phyloP scores from a whole-genome alignment of 2,888 invertebrate genomes.

The Coelogynopora nodosa region DNA sequence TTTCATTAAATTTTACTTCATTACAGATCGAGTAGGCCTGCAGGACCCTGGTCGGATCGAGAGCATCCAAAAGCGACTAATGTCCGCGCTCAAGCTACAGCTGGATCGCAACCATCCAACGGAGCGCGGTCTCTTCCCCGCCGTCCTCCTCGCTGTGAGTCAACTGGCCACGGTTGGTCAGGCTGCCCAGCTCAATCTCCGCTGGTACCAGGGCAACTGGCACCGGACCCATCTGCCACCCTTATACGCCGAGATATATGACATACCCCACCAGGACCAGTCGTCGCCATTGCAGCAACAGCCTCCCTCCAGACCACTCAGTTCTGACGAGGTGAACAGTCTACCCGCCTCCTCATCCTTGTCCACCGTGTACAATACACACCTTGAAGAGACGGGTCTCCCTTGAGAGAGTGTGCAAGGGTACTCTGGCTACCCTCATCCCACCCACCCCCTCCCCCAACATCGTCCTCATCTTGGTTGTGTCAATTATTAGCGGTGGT shows the following conservation, averaged over 20 bases:
- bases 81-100: slow-evolving; percentile 21
- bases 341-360: too few relatives aligned
- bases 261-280: slow-evolving; percentile 82
- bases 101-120: slow-evolving; percentile 65
- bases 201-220: slow-evolving; percentile 83
- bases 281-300: too few relatives aligned
- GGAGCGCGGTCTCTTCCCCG: slow-evolving; percentile 67
- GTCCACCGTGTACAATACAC: too few relatives aligned
- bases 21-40: slow-evolving; percentile 36
- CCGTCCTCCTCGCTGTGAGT: slow-evolving; percentile 62
- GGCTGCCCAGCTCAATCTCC: slow-evolving; percentile 66
- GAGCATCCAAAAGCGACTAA: neutral
- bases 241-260: slow-evolving; percentile 90
- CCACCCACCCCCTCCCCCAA: too few relatives aligned
- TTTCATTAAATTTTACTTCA: neutral
- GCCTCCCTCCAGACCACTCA: too few relatives aligned
- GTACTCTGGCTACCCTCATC: too few relatives aligned
- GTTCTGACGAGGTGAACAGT: too few relatives aligned
- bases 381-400: too few relatives aligned
- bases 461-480: too few relatives aligned
- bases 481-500: too few relatives aligned
- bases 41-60: neutral
- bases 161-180: slow-evolving; percentile 70
- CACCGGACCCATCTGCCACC: slow-evolving; percentile 73
- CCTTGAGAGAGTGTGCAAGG: too few relatives aligned